Conservation (phyloP, 30 jellyfish, hydroid and myxozoan species). For the Aurelia sp. region DNA sequence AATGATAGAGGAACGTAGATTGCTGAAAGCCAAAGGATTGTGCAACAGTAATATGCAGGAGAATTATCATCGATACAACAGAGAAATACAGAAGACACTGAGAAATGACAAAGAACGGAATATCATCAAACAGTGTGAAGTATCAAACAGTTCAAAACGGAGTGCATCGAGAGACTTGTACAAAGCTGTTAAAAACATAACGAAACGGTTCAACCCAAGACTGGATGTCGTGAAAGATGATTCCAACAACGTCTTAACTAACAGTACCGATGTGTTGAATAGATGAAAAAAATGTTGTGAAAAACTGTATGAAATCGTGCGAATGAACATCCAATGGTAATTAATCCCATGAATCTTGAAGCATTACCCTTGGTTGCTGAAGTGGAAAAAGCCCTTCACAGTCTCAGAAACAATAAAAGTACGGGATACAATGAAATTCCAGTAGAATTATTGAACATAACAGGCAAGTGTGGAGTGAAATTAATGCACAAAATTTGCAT, state of each 20-base stretch:
- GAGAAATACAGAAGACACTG: background rate
- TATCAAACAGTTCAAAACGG: background rate
- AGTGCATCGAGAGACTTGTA: constrained; percentile 3
- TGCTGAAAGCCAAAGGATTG: background rate
- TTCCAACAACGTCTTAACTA: background rate
- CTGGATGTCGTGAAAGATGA: constrained; percentile 7
- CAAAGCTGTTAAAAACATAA: constrained; percentile 4
- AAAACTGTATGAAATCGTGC: constrained; percentile 12
- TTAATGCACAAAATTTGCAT: constrained; percentile 4
- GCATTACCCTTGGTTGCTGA: no score
- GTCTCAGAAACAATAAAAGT: no score
- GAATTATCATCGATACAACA: background rate
- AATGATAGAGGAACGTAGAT: background rate
- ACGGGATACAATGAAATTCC: constrained; percentile 33
- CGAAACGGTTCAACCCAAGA: background rate
- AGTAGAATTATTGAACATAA: constrained; percentile 7
- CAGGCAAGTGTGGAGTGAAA: constrained; percentile 1
- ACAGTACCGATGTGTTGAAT: background rate
- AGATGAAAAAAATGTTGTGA: constrained; percentile 11
- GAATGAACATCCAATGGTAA: no score
- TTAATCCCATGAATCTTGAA: no score
- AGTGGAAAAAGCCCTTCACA: no score
- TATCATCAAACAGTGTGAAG: constrained; percentile 3
- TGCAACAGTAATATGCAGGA: background rate
- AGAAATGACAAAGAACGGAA: constrained; percentile 4